These are phyloP conservation scores for Acanthacorydalis orientalis DNA, from an alignment of 2,888 invertebrate genomes.

Conservation along the genomic window DNA sequence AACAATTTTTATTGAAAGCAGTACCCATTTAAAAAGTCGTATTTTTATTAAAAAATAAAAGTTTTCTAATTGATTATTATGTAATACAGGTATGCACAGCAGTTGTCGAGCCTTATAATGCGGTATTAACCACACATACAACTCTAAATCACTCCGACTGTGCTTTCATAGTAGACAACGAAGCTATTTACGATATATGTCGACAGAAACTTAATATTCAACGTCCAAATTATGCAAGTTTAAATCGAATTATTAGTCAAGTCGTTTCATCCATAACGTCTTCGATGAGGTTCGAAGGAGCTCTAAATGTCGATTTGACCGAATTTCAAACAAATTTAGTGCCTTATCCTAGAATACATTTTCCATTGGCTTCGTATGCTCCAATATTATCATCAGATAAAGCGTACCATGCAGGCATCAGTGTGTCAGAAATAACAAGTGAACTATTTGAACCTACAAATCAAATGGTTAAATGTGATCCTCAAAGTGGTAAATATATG, in stretches of 20 bases:
- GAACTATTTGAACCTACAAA: constrained; percentile 79
- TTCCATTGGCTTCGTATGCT: constrained; percentile 58
- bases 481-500: constrained; percentile 75
- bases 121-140: constrained; percentile 78
- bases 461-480: constrained; percentile 85
- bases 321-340: constrained; percentile 87
- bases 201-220: constrained; percentile 67
- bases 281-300: constrained; percentile 73
- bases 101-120: constrained; percentile 89
- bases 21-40: too few species aligned
- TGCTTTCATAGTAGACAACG: constrained; percentile 89
- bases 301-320: constrained; percentile 75
- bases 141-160: constrained; percentile 78
- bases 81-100: constrained; percentile 62
- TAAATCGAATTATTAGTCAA: constrained; percentile 73
- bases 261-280: constrained; percentile 80
- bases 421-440: constrained; percentile 67
- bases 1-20: too few species aligned
- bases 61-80: constrained; percentile 5
- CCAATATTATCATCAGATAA: constrained; percentile 57
- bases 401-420: constrained; percentile 57
- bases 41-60: too few species aligned
- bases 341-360: constrained; percentile 86
- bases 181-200: constrained; percentile 91
- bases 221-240: constrained; percentile 66